phyloP scores from a whole-genome alignment of 2,797 vertebrate species.

The Yasuhikotakia modesta region DNA sequence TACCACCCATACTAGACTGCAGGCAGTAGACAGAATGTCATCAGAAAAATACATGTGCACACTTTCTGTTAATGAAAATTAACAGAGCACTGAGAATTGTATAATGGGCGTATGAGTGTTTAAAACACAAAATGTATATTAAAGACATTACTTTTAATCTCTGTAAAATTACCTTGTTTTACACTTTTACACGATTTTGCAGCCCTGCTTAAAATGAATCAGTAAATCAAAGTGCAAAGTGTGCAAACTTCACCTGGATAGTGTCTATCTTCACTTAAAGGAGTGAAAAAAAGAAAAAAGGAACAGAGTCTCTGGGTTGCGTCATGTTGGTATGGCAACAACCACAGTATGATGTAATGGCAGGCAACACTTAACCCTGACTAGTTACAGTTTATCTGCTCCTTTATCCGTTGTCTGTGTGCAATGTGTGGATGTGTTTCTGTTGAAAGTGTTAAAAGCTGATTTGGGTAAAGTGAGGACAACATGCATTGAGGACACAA shows the following conservation, averaged over 20 bases:
- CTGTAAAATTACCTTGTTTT: slow-evolving; percentile 15
- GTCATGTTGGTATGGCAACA: slow-evolving; percentile 69
- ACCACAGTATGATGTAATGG: slow-evolving; percentile 74
- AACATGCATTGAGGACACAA: slow-evolving; percentile 44
- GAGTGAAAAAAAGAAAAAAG: slow-evolving; percentile 30
- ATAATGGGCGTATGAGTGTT: no score
- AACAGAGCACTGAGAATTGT: no score
- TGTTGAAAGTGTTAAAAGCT: slow-evolving; percentile 45
- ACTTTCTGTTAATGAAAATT: no score
- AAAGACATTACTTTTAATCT: slow-evolving; percentile 1
- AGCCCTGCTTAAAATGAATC: slow-evolving; percentile 6
- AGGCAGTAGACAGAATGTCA: no score
- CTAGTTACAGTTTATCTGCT: slow-evolving; percentile 68
- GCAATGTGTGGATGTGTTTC: slow-evolving; percentile 36
- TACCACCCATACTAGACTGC: no score
- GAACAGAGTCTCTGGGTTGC: slow-evolving; percentile 63
- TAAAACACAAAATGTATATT: no score
- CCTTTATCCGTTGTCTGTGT: slow-evolving; percentile 51
- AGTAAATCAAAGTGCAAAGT: slow-evolving; percentile 41
- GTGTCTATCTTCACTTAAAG: slow-evolving; percentile 33
- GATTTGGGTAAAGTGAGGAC: slow-evolving; percentile 53
- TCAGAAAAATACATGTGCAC: no score
- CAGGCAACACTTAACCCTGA: slow-evolving; percentile 69
- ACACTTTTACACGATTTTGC: neutral
- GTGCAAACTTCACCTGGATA: slow-evolving; percentile 45